Percentiles rank a stretch among this genome's conserved stretches.
Conservation (phyloP, 2,797 vertebrate species). For the Vipera ursinii region DNA sequence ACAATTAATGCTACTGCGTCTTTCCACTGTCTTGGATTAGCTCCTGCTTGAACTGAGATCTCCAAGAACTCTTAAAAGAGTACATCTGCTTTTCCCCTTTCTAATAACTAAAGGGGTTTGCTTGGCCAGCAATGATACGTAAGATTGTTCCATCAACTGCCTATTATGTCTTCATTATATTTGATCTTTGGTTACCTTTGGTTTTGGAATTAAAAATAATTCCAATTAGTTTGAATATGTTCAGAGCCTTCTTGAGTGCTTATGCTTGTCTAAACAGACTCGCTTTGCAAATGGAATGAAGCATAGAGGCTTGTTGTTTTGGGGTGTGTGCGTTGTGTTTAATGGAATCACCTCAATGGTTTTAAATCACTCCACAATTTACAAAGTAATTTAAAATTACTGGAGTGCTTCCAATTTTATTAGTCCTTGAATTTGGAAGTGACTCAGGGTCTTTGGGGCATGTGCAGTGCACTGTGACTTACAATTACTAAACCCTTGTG, state of each 20-base stretch:
- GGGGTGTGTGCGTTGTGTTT: background rate
- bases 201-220: constrained; percentile 56
- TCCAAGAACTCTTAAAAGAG: background rate
- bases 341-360: constrained; percentile 74
- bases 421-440: constrained; percentile 78
- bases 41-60: constrained; percentile 15
- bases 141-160: constrained; percentile 24
- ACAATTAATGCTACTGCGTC: constrained; percentile 10
- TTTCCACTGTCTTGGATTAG: constrained; percentile 16
- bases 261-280: constrained; percentile 68
- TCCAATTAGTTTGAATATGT: constrained; percentile 65
- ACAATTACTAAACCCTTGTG: constrained; percentile 59
- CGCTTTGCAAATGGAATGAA: constrained; percentile 73
- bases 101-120: constrained; percentile 8
- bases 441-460: constrained; percentile 70
- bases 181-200: constrained; percentile 54
- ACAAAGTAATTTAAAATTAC: constrained; percentile 79
- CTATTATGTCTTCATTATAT: constrained; percentile 55
- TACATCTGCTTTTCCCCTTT: constrained; percentile 34
- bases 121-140: background rate
- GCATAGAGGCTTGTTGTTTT: constrained; percentile 53
- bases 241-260: constrained; percentile 53
- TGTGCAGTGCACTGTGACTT: constrained; percentile 69
- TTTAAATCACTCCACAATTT: constrained; percentile 78
- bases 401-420: constrained; percentile 80